Base-by-base conservation (phyloP, 2,113 vertebrate genomes). In the Macquaria ambigua region DNA sequence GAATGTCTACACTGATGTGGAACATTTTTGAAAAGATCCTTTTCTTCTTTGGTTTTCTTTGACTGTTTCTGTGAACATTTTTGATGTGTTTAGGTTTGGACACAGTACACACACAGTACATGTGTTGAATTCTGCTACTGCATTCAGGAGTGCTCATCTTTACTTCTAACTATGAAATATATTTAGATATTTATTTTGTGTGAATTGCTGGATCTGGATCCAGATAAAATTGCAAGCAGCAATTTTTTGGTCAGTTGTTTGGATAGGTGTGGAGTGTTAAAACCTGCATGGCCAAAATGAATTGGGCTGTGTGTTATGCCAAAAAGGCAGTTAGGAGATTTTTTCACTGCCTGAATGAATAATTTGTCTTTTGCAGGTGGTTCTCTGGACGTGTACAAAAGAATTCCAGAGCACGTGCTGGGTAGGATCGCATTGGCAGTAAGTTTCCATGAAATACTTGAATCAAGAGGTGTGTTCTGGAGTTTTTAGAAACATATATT, bases 381-480 rank as follows among this genome's bases (percentile, higher is more conserved):
- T 34, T 99, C 98, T 75, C 94, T 99, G 94, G 98, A 99, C 85
- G 98, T 99, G 77, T 99, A 97, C 88, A 96, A 98, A 86, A 97
- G 95, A 89, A 97, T 99, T 74, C 97, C 98, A 48, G 98, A 99
- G 62, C 97, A 97, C 0, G 98, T 99, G 1, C 93, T 99, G 0
- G 98, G 98, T 23, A 96, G 98, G 89, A 99, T 99, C 77, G 97
- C 98, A 20, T 97, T 98, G 78, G 97, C 98, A 18, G 98, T 99
- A 91, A 97, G 98, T 98, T 93, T 75, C 41, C 7, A 80, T 61
- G 0, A 71, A 78, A 50, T 34, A 20, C 62, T 63, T 58, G 1
- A 69, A 28, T 55, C 1, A 12, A 59, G 10, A 59, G 3, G 28
- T 62, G 39, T 53, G 16, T 21, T 31, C 15, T 58, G 15, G n/a